Percentiles rank a stretch among this genome's conserved stretches.
Conservation (phyloP, 2,797 vertebrate species). For the Tenualosa ilisha region DNA sequence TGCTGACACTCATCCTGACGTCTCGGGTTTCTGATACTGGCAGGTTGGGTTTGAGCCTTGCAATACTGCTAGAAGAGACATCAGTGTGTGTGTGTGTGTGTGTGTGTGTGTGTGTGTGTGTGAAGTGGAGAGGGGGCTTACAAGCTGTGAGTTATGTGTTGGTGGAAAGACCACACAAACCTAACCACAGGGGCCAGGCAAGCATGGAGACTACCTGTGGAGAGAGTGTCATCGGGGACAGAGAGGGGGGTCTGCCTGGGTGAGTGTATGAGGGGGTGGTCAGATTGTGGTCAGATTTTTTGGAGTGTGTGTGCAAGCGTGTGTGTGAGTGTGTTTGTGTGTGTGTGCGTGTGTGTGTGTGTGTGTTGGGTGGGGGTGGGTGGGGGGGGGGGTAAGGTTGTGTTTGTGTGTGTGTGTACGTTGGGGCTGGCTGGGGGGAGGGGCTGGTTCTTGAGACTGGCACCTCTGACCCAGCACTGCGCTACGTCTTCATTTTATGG, state of each 20-base stretch:
- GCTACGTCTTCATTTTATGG: constrained; percentile 94
- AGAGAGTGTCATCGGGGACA: constrained; percentile 46
- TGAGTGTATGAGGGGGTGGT: background rate
- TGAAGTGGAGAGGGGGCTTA: constrained; percentile 27
- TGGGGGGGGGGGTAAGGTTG: constrained; percentile 33
- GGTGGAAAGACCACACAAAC: constrained; percentile 62
- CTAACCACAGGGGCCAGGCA: constrained; percentile 30
- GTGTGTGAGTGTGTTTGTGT: constrained; percentile 3
- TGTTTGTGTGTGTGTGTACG: background rate
- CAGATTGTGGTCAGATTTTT: background rate
- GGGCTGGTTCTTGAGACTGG: constrained; percentile 40
- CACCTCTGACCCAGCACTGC: constrained; percentile 84
- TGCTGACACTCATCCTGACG: constrained; percentile 55
- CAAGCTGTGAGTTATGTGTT: constrained; percentile 56
- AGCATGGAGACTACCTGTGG: constrained; percentile 59
- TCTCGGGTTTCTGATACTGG: constrained; percentile 55
- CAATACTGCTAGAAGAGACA: background rate
- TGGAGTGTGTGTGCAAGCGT: background rate
- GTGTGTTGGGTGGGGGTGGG: constrained; percentile 21
- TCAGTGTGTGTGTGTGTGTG: background rate
- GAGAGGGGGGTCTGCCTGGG: constrained; percentile 31
- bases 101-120: background rate
- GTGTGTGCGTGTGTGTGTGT: background rate
- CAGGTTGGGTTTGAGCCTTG: constrained; percentile 24
- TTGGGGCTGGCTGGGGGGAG: constrained; percentile 41